phyloP scores from a whole-genome alignment of 1,140 invertebrate species.

The Drosophila mauritiana region DNA sequence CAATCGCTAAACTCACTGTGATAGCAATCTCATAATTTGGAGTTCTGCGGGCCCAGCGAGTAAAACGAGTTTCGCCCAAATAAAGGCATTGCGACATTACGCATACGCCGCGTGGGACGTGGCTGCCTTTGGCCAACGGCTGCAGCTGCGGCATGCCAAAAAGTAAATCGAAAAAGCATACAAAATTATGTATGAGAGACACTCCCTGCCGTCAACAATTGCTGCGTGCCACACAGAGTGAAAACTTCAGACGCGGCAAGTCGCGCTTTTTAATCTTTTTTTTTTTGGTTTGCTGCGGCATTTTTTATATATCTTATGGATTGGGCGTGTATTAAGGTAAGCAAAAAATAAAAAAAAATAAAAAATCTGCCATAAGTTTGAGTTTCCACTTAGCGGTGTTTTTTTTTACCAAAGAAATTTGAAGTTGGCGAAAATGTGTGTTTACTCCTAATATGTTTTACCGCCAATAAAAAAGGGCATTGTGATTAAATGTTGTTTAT shows the following conservation, averaged over 20 bases:
- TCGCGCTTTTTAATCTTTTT: slow-evolving; percentile 4
- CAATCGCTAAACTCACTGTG: slow-evolving; percentile 57
- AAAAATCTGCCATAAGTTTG: slow-evolving; percentile 39
- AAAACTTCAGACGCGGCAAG: slow-evolving; percentile 47
- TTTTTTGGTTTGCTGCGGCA: neutral
- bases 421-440: neutral
- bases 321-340: slow-evolving; percentile 33
- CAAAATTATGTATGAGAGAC: slow-evolving; percentile 62
- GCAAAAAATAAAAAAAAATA: slow-evolving; percentile 9
- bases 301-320: slow-evolving; percentile 15
- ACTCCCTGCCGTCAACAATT: slow-evolving; percentile 36
- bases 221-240: slow-evolving; percentile 49
- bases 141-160: slow-evolving; percentile 50
- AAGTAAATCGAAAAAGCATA: slow-evolving; percentile 22
- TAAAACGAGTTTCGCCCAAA: slow-evolving; percentile 52
- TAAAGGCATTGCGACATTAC: slow-evolving; percentile 53
- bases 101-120: slow-evolving; percentile 69
- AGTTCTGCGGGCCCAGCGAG: slow-evolving; percentile 23
- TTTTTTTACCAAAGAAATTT: slow-evolving; percentile 14
- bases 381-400: slow-evolving; percentile 44
- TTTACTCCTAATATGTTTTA: too few species aligned
- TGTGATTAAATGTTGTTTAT: too few species aligned
- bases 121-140: slow-evolving; percentile 27
- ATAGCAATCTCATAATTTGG: slow-evolving; percentile 51
- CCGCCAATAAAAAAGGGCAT: too few species aligned